Conservation (phyloP, 2,797 vertebrate genomes). For the Chelonia mydas region DNA sequence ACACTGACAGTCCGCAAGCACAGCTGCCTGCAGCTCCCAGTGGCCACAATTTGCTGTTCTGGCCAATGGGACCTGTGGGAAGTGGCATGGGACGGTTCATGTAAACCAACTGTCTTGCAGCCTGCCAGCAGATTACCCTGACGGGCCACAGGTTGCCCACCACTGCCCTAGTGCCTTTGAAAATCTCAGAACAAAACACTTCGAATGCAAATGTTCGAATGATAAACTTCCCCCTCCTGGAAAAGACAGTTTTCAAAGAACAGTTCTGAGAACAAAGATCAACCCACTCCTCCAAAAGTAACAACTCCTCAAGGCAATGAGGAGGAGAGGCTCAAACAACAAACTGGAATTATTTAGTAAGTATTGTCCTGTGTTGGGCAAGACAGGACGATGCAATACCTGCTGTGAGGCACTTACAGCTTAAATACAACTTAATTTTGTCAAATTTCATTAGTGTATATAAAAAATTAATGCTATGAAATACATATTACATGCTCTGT, state of each 20-base stretch:
- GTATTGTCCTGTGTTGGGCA: neutral
- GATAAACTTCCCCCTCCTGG: neutral
- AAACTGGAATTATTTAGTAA: neutral
- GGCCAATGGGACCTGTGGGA: too few relatives aligned
- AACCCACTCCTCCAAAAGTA: neutral
- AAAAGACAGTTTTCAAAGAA: constrained; percentile 1
- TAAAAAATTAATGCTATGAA: neutral
- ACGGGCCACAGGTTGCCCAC: too few relatives aligned
- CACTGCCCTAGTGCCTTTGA: neutral
- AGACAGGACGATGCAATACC: neutral
- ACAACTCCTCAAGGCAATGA: neutral
- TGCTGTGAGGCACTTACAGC: neutral
- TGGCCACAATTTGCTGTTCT: too few relatives aligned
- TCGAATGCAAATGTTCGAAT: neutral
- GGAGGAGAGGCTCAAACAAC: neutral
- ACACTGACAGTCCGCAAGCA: too few relatives aligned
- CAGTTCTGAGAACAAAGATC: neutral
- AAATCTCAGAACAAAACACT: neutral
- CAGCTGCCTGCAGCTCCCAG: too few relatives aligned
- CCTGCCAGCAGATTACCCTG: too few relatives aligned
- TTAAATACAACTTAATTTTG: neutral
- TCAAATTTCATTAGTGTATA: neutral
- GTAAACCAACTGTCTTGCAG: too few relatives aligned
- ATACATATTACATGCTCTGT: neutral
- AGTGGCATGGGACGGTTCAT: too few relatives aligned